phyloP scores from a whole-genome alignment of 1,140 invertebrate genomes.

The Apis dorsata region DNA sequence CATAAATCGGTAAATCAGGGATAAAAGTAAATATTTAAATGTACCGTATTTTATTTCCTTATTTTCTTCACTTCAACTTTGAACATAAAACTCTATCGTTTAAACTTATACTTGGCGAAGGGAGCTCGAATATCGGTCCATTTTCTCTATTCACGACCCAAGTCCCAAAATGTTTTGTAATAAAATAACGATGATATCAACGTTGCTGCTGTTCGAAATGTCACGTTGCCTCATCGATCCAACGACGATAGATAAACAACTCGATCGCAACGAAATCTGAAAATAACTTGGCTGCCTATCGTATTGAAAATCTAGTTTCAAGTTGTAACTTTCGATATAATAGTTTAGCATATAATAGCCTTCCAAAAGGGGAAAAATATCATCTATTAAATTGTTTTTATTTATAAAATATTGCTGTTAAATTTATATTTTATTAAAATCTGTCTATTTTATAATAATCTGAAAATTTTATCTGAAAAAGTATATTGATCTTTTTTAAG shows the following conservation, averaged over 20 bases:
- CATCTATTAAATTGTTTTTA: neutral
- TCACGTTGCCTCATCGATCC: neutral
- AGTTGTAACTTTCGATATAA: neutral
- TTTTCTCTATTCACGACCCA: slow-evolving; percentile 27
- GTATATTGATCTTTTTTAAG: too few relatives aligned
- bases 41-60: neutral
- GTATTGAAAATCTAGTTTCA: neutral
- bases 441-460: too few relatives aligned
- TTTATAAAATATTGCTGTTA: too few relatives aligned
- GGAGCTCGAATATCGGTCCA: slow-evolving; percentile 16
- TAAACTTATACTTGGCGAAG: slow-evolving; percentile 16
- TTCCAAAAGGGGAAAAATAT: neutral
- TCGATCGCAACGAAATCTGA: neutral
- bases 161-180: slow-evolving; percentile 1
- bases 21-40: neutral
- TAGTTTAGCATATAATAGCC: too few relatives aligned
- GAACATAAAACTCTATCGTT: slow-evolving; percentile 14
- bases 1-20: neutral
- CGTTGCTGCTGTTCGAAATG: neutral
- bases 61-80: slow-evolving; percentile 19
- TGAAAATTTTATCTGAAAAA: too few relatives aligned
- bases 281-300: neutral
- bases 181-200: slow-evolving; percentile 7
- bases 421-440: too few relatives aligned
- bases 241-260: neutral